Conservation (phyloP, 2,888 invertebrate species). For the Erynnis tages region DNA sequence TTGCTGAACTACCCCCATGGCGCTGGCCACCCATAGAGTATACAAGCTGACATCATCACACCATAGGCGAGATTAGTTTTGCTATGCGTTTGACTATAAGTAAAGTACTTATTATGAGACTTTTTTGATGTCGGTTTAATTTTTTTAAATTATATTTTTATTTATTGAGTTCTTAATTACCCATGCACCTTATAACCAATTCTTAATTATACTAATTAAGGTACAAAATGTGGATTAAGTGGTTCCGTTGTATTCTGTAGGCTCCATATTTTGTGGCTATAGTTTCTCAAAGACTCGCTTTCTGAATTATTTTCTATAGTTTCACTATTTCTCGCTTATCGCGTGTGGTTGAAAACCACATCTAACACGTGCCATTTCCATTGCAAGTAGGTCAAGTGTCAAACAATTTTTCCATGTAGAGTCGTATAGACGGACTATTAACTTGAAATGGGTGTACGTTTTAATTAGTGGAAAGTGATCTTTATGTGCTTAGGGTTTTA, state of each 20-base stretch:
- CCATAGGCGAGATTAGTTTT: neutral
- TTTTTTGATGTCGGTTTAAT: too few species aligned
- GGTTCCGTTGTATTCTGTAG: too few species aligned
- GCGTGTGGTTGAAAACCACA: neutral
- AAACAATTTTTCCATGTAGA: neutral
- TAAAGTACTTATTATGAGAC: too few species aligned
- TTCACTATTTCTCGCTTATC: neutral
- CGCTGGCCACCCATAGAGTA: neutral
- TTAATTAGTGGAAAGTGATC: neutral
- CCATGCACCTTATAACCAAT: too few species aligned
- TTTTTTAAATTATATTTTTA: too few species aligned
- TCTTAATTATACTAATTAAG: too few species aligned
- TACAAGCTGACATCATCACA: neutral
- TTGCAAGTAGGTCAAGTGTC: neutral
- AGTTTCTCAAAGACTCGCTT: too few species aligned
- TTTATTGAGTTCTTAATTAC: too few species aligned
- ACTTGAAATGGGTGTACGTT: neutral
- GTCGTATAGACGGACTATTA: neutral
- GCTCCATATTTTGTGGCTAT: too few species aligned
- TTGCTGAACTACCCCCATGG: constrained; percentile 12
- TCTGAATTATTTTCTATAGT: too few species aligned
- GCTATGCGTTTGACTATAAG: neutral
- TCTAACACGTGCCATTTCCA: neutral
- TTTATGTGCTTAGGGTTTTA: neutral
- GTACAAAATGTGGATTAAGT: too few species aligned